These are phyloP conservation scores for Rhynchotus rufescens DNA, from an alignment of 2,797 vertebrate genomes.

Conservation along the genomic window DNA sequence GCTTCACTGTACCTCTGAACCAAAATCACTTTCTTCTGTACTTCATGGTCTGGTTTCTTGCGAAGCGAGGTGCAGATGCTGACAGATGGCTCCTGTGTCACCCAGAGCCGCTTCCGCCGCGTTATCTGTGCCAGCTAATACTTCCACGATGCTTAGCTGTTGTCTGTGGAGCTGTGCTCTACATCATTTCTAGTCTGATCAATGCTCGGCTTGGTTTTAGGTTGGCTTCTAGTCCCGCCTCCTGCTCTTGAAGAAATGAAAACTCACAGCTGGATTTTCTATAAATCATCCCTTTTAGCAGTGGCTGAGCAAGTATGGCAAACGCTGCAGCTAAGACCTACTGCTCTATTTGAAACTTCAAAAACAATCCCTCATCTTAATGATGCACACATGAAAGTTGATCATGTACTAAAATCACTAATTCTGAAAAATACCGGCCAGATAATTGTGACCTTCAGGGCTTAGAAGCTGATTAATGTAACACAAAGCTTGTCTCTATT, in stretches of 20 bases:
- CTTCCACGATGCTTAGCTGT: conserved; percentile 77
- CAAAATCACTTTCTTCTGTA: conserved; percentile 75
- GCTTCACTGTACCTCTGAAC: conserved; percentile 72
- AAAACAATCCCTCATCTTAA: conserved; percentile 67
- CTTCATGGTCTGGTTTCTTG: conserved; percentile 74
- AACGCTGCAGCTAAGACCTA: conserved; percentile 69
- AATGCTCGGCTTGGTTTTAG: conserved; percentile 77
- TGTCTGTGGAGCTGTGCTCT: conserved; percentile 75
- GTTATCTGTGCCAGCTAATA: conserved; percentile 79
- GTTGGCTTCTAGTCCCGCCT: conserved; percentile 81
- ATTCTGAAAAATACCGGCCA: conserved; percentile 61
- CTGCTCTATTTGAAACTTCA: conserved; percentile 70
- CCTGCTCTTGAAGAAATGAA: conserved; percentile 78
- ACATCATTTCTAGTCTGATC: conserved; percentile 80
- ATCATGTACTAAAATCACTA: conserved; percentile 67
- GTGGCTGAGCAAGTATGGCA: conserved; percentile 66
- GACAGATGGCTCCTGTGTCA: conserved; percentile 80
- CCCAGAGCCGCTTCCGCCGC: conserved; percentile 65
- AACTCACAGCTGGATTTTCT: conserved; percentile 85
- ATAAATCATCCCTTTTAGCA: conserved; percentile 78
- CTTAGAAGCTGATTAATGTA: conserved; percentile 55
- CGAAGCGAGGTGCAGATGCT: conserved; percentile 71
- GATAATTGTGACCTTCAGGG: conserved; percentile 70
- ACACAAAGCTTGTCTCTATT: conserved; percentile 49
- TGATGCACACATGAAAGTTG: conserved; percentile 59